Conservation (phyloP, 2,888 invertebrate genomes). For the Drymonia ruficornis region DNA sequence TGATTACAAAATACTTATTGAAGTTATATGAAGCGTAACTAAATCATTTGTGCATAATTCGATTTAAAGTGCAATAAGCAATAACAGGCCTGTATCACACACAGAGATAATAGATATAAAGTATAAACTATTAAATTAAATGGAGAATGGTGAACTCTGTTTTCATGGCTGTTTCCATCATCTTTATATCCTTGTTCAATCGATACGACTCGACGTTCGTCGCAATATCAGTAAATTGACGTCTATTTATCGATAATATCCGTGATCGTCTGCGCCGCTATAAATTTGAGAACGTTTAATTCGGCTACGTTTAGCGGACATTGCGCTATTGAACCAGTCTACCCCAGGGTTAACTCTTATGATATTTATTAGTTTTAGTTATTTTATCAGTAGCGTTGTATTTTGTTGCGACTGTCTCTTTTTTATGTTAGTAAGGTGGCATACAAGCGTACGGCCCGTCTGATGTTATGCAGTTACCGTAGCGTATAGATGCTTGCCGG, state of each 20-base stretch:
- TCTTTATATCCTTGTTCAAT: constrained; percentile 33
- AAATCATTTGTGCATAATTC: no score
- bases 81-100: no score
- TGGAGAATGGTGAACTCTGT: not conserved
- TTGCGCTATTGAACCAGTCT: constrained; percentile 22
- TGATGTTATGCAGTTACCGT: no score
- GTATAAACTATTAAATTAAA: not conserved
- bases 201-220: constrained; percentile 40
- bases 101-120: no score
- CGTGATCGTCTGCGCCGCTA: constrained; percentile 55
- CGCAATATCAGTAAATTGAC: constrained; percentile 63
- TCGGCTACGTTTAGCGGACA: constrained; percentile 57
- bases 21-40: no score
- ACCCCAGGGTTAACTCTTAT: constrained; percentile 31
- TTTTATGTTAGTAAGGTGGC: no score
- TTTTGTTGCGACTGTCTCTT: no score
- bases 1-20: no score
- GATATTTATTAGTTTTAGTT: constrained; percentile 8
- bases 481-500: no score
- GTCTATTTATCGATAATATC: constrained; percentile 65
- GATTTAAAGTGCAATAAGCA: no score
- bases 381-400: no score
- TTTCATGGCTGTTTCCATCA: not conserved
- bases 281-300: constrained; percentile 67
- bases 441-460: no score